Evolutionary conservation across 1,140 invertebrate genomes (phyloP).

Genomic region (Coboldia fuscipes): DNA sequence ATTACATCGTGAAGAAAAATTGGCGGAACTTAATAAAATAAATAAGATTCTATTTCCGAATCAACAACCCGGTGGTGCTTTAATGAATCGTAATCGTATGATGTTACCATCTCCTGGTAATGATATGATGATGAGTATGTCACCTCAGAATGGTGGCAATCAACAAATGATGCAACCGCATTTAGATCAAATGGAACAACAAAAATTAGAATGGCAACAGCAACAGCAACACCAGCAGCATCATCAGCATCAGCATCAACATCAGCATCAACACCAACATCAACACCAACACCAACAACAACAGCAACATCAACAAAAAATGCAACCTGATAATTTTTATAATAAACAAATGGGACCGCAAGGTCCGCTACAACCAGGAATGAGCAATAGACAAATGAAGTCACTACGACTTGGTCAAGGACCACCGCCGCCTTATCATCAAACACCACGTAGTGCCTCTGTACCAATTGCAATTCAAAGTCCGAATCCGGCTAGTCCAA

Average conservation of each 20-base stretch:
- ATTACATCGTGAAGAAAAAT: constrained; percentile 76
- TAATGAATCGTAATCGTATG: constrained; percentile 11
- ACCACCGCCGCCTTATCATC: constrained; percentile 69
- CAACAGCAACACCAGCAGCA: neutral
- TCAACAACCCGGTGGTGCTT: constrained; percentile 21
- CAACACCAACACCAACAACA: constrained; percentile 15
- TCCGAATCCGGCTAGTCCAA: constrained; percentile 45
- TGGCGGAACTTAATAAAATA: constrained; percentile 81
- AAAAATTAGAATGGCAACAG: neutral
- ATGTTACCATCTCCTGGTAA: constrained; percentile 16
- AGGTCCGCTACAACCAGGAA: neutral
- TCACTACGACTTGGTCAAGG: constrained; percentile 27
- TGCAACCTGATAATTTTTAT: neutral
- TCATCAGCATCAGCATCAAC: neutral
- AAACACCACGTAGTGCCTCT: constrained; percentile 58
- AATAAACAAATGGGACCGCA: too few species aligned
- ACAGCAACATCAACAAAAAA: too few species aligned
- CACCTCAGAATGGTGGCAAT: neutral
- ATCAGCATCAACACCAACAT: neutral
- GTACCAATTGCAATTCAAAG: constrained; percentile 58
- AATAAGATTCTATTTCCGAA: constrained; percentile 80
- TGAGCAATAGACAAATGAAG: too few species aligned
- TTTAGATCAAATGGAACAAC: neutral
- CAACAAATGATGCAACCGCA: neutral
- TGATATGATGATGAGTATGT: neutral